phyloP scores from a whole-genome alignment of 2,797 vertebrate genomes.

The Mormyrops attenuatus region DNA sequence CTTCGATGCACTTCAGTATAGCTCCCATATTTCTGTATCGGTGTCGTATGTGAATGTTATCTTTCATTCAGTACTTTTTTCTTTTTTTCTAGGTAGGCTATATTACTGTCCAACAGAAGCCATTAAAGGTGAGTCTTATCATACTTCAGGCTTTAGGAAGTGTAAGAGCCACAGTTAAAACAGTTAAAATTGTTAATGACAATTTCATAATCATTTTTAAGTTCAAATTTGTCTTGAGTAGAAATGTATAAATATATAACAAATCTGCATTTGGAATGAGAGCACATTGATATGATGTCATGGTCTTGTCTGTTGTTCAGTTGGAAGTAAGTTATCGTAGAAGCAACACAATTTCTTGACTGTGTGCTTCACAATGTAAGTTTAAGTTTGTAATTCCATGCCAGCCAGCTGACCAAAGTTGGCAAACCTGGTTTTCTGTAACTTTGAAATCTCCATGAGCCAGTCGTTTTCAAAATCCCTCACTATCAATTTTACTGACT shows the following conservation, averaged over 20 bases:
- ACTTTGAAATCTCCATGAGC: not conserved
- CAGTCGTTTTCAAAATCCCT: not conserved
- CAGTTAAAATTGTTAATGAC: not conserved
- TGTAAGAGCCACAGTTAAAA: not conserved
- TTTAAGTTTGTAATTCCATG: not conserved
- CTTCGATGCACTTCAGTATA: not conserved
- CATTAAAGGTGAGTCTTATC: slow-evolving; percentile 17
- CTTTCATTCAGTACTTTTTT: not conserved
- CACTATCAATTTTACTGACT: not conserved
- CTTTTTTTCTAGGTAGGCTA: slow-evolving; percentile 22
- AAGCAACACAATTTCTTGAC: not conserved
- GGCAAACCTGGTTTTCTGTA: not conserved
- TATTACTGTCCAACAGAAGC: slow-evolving; percentile 4
- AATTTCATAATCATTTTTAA: not conserved
- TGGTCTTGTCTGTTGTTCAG: not conserved
- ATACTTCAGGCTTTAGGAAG: not conserved
- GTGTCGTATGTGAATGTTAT: not conserved
- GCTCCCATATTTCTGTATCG: not conserved
- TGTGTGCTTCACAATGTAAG: not conserved
- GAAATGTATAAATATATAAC: not conserved
- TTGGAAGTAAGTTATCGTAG: not conserved
- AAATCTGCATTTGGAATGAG: not conserved
- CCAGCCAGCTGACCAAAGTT: not conserved
- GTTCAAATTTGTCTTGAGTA: not conserved
- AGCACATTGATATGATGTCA: not conserved